Conservation (phyloP, 1,140 invertebrate genomes). For the Arctopsyche grandis region DNA sequence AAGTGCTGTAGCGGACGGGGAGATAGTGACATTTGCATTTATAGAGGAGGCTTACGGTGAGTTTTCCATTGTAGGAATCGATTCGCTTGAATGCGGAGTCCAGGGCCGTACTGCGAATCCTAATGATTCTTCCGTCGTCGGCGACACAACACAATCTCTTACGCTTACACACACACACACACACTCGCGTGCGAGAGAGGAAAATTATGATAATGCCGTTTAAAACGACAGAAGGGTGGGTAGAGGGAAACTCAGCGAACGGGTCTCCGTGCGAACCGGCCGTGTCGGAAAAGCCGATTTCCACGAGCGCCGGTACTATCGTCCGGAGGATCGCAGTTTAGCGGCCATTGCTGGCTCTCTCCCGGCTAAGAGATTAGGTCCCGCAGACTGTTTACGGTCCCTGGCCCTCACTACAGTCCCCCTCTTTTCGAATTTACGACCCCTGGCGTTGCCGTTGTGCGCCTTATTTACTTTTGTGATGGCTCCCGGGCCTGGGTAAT, state of each 20-base stretch:
- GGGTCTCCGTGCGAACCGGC: constrained; percentile 34
- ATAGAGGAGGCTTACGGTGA: neutral
- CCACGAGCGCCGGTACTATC: constrained; percentile 24
- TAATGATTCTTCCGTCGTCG: neutral
- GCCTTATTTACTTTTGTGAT: constrained; percentile 45
- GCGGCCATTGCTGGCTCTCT: constrained; percentile 34
- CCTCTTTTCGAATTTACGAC: constrained; percentile 25
- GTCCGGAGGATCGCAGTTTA: constrained; percentile 38
- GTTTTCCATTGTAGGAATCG: neutral
- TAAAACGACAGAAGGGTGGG: constrained; percentile 35
- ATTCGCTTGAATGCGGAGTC: constrained; percentile 8
- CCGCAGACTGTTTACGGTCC: constrained; percentile 49
- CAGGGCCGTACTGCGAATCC: neutral
- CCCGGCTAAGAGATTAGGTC: constrained; percentile 50
- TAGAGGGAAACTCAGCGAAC: constrained; percentile 6
- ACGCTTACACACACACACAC: too few relatives aligned
- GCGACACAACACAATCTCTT: too few relatives aligned
- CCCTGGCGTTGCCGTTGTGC: constrained; percentile 21
- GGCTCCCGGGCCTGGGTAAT: constrained; percentile 28
- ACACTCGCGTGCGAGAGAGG: neutral
- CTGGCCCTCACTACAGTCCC: neutral
- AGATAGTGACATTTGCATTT: neutral
- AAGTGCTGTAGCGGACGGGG: too few relatives aligned
- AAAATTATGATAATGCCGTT: constrained; percentile 49
- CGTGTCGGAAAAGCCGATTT: constrained; percentile 42